phyloP scores from a whole-genome alignment of 2,797 vertebrate genomes.

The Columba guinea region DNA sequence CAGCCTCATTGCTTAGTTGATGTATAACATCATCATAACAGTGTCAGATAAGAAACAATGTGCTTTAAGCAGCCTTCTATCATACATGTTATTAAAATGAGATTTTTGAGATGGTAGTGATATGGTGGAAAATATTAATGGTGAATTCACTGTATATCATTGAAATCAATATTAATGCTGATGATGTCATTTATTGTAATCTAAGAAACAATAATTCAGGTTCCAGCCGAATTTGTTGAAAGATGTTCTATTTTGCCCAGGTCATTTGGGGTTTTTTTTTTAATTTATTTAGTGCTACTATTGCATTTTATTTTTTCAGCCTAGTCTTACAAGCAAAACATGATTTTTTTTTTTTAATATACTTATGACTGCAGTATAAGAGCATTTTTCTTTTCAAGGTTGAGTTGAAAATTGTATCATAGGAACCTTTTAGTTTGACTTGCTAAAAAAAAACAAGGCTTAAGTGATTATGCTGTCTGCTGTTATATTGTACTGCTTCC shows the following conservation, averaged over 20 bases:
- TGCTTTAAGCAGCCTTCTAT: neutral
- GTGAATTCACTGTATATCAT: neutral
- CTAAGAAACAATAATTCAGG: neutral
- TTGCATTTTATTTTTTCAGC: neutral
- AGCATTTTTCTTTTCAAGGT: neutral
- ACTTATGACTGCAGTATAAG: neutral
- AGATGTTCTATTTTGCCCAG: neutral
- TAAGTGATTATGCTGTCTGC: neutral
- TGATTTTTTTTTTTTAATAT: neutral
- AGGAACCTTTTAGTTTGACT: neutral
- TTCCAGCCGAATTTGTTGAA: neutral
- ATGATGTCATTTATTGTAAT: neutral
- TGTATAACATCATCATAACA: slow-evolving; percentile 1
- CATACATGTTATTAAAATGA: slow-evolving; percentile 37
- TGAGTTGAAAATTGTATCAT: neutral
- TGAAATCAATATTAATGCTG: neutral
- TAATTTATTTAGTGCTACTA: neutral
- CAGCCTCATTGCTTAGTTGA: neutral
- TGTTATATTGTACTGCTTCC: neutral
- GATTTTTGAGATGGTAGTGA: neutral
- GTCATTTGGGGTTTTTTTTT: neutral
- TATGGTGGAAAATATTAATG: neutral
- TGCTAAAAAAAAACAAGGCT: slow-evolving; percentile 5
- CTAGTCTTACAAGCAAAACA: neutral
- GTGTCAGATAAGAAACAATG: slow-evolving; percentile 18